Conservation (phyloP, 2,113 vertebrate genomes). For the Haemorhous mexicanus region DNA sequence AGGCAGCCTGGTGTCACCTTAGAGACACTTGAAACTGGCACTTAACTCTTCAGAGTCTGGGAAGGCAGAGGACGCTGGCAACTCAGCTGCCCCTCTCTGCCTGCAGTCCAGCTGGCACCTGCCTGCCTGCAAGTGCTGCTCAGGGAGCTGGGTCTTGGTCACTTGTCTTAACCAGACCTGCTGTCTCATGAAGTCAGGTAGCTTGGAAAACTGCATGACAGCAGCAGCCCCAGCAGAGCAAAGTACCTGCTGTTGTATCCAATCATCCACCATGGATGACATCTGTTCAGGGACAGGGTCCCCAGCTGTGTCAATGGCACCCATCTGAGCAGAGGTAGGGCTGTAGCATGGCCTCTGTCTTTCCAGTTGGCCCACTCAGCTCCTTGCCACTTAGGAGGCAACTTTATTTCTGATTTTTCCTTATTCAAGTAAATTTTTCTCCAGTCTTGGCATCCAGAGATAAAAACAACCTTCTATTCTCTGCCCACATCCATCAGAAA, state of each 20-base stretch:
- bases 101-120: not conserved
- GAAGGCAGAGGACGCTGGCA: not conserved
- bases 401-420: not conserved
- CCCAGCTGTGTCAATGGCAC: not conserved
- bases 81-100: not conserved
- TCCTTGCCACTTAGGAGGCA: not conserved
- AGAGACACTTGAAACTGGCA: slow-evolving; percentile 54
- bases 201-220: not conserved
- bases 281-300: not conserved
- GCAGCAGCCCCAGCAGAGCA: not conserved
- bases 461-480: not conserved
- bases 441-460: not conserved
- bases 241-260: not conserved
- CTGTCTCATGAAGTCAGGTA: not conserved
- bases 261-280: accelerated
- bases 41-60: slow-evolving; percentile 40
- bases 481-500: not conserved
- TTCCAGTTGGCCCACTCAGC: not conserved
- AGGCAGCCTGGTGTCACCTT: slow-evolving; percentile 64
- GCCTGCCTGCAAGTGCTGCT: not conserved
- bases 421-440: not conserved
- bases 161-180: accelerated
- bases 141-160: not conserved
- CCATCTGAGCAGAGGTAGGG: not conserved
- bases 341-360: accelerated